These are phyloP conservation scores for Piprites chloris DNA, from an alignment of 2,113 vertebrate species.

Conservation along the genomic window DNA sequence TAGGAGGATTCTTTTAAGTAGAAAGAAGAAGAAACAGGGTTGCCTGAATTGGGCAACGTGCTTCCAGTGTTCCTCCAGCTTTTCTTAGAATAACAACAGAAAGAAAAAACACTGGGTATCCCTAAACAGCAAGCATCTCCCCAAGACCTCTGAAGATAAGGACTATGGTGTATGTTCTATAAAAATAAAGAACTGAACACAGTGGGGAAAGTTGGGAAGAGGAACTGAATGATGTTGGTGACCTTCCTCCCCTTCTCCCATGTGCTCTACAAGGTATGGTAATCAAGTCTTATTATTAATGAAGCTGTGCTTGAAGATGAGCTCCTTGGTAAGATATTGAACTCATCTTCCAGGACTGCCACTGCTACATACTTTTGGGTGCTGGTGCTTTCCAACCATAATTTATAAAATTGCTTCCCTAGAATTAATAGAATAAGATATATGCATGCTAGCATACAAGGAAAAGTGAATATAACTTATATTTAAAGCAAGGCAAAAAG, in stretches of 20 bases:
- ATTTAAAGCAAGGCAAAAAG: slow-evolving; percentile 53
- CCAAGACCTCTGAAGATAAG: not conserved
- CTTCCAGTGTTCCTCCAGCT: not conserved
- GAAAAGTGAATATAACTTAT: slow-evolving; percentile 36
- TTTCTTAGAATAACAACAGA: not conserved
- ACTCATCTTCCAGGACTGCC: not conserved
- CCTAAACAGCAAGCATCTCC: not conserved
- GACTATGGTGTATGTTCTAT: not conserved
- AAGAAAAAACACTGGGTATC: not conserved
- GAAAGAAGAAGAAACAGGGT: not conserved
- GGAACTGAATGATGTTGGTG: not conserved
- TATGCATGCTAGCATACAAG: slow-evolving; percentile 8
- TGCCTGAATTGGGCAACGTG: not conserved
- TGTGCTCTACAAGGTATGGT: not conserved
- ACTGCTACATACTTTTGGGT: not conserved
- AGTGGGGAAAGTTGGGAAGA: not conserved
- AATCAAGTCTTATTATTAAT: slow-evolving; percentile 2
- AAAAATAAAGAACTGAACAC: not conserved
- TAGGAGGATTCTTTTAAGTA: not conserved
- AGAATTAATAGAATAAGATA: slow-evolving; percentile 53
- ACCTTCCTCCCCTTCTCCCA: not conserved
- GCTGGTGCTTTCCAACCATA: not conserved
- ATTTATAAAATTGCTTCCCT: slow-evolving; percentile 19
- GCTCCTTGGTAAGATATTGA: not conserved
- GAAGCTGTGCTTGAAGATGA: not conserved